Conservation (phyloP, 2,888 invertebrate species). For the Graphium colonna region DNA sequence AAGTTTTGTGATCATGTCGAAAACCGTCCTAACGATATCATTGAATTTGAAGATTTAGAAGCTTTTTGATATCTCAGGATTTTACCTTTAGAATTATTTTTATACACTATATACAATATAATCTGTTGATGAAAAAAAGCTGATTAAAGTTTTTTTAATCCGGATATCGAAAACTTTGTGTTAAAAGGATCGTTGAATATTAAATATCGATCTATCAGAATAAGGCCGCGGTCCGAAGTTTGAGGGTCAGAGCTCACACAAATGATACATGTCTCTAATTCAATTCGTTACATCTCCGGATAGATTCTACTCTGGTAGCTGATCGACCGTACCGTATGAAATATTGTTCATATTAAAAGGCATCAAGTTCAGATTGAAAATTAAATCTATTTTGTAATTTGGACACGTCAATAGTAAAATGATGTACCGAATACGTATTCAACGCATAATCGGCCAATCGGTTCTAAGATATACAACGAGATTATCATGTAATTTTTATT, state of each 20-base stretch:
- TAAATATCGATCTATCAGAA: conserved; percentile 7
- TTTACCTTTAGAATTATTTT: no score
- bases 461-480: no score
- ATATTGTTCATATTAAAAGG: conserved; percentile 39
- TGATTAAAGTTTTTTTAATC: no score
- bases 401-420: conserved; percentile 18
- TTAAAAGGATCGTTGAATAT: no score
- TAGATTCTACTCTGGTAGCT: conserved; percentile 50
- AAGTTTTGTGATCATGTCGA: no score
- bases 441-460: neutral
- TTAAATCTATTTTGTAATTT: conserved; percentile 24
- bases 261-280: conserved; percentile 66
- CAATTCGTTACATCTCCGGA: conserved; percentile 50
- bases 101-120: no score
- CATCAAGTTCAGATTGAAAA: conserved; percentile 22
- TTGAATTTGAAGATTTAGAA: no score
- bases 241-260: conserved; percentile 47
- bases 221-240: conserved; percentile 26
- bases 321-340: conserved; percentile 50
- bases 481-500: no score
- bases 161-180: no score
- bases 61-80: no score
- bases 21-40: no score
- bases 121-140: neutral
- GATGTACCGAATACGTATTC: conserved; percentile 1